Evolutionary conservation across 2,888 invertebrate genomes (phyloP).

Genomic region (Agrilus biguttatus): DNA sequence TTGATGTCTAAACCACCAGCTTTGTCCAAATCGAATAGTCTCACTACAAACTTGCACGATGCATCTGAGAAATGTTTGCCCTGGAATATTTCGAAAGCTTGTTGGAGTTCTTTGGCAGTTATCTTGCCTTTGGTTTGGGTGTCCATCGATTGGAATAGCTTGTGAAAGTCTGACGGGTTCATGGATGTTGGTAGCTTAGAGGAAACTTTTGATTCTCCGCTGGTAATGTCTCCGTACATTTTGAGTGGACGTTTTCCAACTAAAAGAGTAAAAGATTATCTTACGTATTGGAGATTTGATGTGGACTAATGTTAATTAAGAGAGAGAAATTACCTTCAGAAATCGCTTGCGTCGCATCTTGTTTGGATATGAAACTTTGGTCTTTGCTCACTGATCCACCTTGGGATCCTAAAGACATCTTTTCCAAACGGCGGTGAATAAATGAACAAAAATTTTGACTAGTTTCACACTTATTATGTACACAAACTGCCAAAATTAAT

Average conservation of each 20-base stretch:
- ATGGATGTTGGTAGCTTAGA: conserved; percentile 6
- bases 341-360: too few species aligned
- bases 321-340: background rate
- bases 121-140: conserved; percentile 17
- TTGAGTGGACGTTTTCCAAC: conserved; percentile 2
- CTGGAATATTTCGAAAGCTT: conserved; percentile 24
- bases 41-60: conserved; percentile 25
- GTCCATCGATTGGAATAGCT: conserved; percentile 20
- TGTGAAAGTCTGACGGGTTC: conserved; percentile 17
- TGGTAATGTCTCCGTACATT: conserved; percentile 3
- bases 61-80: conserved; percentile 23
- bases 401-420: too few species aligned
- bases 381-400: too few species aligned
- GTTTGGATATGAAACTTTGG: too few species aligned
- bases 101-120: conserved; percentile 22
- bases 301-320: background rate
- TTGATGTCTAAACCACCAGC: conserved; percentile 24
- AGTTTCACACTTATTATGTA: too few species aligned
- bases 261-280: background rate
- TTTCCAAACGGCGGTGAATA: too few species aligned
- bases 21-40: conserved; percentile 25
- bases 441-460: too few species aligned
- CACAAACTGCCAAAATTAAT: too few species aligned
- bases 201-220: conserved; percentile 1
- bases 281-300: too few species aligned